A percentile compares a stretch with the other conserved stretches of the same genome.
These are phyloP conservation scores for Myodes glareolus DNA, from an alignment of 2,113 vertebrate genomes.

Conservation along the genomic window DNA sequence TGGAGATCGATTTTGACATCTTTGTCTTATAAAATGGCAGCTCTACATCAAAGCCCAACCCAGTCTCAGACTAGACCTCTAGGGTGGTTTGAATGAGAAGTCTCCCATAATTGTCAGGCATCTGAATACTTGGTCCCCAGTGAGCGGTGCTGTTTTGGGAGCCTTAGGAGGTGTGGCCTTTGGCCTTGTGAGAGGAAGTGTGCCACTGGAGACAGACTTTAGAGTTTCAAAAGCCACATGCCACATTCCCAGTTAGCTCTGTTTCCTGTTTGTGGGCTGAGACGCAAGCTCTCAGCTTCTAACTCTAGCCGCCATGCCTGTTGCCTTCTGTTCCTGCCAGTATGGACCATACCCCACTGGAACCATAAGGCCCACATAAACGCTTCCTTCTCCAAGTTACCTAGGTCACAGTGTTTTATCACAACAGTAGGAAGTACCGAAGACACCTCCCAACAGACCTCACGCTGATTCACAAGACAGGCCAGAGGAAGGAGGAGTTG, in stretches of 20 bases:
- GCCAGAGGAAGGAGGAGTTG: not conserved
- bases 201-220: not conserved
- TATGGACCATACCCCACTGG: not conserved
- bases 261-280: not conserved
- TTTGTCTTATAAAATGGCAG: not conserved
- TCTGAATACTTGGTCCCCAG: not conserved
- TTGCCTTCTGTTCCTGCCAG: not conserved
- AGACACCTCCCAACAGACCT: not conserved
- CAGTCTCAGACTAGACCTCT: not conserved
- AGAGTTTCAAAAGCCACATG: not conserved
- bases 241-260: not conserved
- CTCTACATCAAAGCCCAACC: not conserved
- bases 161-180: not conserved
- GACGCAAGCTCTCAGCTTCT: not conserved
- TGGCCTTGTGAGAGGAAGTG: not conserved
- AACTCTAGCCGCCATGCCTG: not conserved
- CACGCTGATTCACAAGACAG: not conserved
- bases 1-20: not conserved
- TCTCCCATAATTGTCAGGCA: not conserved
- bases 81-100: not conserved
- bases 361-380: not conserved
- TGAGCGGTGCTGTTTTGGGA: not conserved
- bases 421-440: not conserved
- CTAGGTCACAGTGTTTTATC: not conserved
- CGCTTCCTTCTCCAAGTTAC: not conserved